A percentile compares a stretch with the other conserved stretches of the same genome.
Evolutionary conservation across 2,888 invertebrate species (phyloP).

Genomic region (Leptopilina drosophilae): DNA sequence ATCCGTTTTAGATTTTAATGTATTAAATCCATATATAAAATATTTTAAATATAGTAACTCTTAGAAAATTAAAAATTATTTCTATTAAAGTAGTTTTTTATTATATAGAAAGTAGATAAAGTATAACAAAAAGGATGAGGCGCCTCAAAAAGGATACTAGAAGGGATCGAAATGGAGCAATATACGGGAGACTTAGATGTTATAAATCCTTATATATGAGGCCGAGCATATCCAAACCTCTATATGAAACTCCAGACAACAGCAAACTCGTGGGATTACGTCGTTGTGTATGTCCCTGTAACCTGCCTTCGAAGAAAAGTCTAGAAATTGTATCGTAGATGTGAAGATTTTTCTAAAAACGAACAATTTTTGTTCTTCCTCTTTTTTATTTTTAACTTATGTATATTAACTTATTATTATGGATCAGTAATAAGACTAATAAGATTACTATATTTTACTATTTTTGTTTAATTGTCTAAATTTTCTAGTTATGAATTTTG

Average conservation of each 20-base stretch:
- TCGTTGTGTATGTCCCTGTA: constrained; percentile 53
- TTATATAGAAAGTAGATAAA: background rate
- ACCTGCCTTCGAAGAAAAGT: constrained; percentile 27
- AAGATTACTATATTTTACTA: too few species aligned
- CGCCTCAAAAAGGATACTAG: constrained; percentile 47
- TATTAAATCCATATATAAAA: too few species aligned
- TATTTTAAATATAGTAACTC: too few species aligned
- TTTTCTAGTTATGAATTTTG: too few species aligned
- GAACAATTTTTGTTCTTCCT: too few species aligned
- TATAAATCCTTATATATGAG: constrained; percentile 77
- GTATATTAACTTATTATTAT: too few species aligned
- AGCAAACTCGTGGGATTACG: constrained; percentile 74
- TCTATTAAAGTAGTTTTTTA: background rate
- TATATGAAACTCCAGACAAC: constrained; percentile 73
- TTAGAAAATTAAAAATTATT: background rate
- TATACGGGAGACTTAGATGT: constrained; percentile 76
- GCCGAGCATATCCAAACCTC: constrained; percentile 71
- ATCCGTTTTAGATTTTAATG: too few species aligned
- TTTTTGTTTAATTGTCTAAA: too few species aligned
- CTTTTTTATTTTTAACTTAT: too few species aligned
- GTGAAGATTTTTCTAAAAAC: too few species aligned
- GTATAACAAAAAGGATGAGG: background rate
- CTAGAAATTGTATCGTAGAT: background rate
- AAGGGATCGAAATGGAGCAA: constrained; percentile 73
- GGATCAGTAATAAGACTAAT: too few species aligned